Evolutionary conservation across 2,113 vertebrate species (phyloP).

Genomic region (Canis aureus): DNA sequence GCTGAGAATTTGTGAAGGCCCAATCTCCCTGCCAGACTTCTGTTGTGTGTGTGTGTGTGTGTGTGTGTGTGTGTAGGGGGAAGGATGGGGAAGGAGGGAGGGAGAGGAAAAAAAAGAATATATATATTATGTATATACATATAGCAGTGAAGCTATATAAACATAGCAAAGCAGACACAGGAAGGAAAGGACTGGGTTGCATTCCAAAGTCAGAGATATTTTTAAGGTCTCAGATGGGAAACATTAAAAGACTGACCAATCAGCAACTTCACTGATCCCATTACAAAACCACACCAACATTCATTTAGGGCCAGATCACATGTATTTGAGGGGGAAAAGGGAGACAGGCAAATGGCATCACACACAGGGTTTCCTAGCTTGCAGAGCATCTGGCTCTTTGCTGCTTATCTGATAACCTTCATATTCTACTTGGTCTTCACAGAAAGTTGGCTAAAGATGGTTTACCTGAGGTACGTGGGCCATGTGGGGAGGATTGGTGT

Average conservation of each 20-base stretch:
- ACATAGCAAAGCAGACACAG: conserved; percentile 81
- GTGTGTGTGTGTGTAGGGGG: accelerated
- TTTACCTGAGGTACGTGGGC: conserved; percentile 98
- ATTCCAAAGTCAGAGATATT: conserved; percentile 69
- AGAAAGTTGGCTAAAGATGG: conserved; percentile 82
- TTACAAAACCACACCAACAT: conserved; percentile 77
- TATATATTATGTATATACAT: neutral
- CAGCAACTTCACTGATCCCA: conserved; percentile 65
- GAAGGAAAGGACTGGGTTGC: conserved; percentile 67
- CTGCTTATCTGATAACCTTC: conserved; percentile 51
- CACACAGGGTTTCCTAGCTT: conserved; percentile 78
- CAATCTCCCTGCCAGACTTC: neutral
- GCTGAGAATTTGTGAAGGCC: neutral
- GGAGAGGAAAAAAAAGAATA: neutral
- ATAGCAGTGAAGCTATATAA: conserved; percentile 61
- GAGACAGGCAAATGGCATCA: conserved; percentile 76
- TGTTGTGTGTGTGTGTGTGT: neutral
- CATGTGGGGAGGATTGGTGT: conserved; percentile 97
- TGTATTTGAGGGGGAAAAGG: conserved; percentile 60
- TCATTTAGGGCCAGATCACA: conserved; percentile 71
- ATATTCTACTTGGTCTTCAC: conserved; percentile 73
- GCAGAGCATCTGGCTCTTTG: conserved; percentile 49
- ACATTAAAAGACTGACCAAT: conserved; percentile 57
- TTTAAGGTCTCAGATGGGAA: conserved; percentile 58
- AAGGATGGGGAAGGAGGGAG: too few relatives aligned